Conservation (phyloP, 2,113 vertebrate genomes). For the Lophochroa leadbeateri region DNA sequence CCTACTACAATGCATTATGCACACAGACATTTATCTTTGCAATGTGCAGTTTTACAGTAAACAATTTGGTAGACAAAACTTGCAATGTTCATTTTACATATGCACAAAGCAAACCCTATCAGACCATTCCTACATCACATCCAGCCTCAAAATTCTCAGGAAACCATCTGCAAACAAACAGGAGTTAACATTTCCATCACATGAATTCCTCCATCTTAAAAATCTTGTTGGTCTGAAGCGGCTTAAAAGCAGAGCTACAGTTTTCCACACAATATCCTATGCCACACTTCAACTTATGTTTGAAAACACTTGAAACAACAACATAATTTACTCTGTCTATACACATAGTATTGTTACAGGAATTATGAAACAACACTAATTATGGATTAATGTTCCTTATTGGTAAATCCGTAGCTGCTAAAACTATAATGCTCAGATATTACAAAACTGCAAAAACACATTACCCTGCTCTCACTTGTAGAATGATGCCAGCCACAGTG, state of each 20-base stretch:
- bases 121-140: rapidly evolving
- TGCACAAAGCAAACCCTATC: background rate
- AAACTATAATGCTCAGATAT: background rate
- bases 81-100: rapidly evolving
- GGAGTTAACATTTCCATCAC: background rate
- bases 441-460: background rate
- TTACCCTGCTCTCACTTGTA: background rate
- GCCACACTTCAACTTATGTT: background rate
- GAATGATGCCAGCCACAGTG: background rate
- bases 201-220: background rate
- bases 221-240: background rate
- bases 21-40: background rate
- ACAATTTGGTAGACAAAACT: background rate
- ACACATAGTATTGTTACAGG: background rate
- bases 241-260: background rate
- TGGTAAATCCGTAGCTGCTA: background rate
- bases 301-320: background rate
- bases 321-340: background rate
- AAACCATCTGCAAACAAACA: background rate
- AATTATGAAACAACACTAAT: background rate
- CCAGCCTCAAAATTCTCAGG: background rate
- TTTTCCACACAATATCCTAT: background rate
- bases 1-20: rapidly evolving
- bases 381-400: background rate
- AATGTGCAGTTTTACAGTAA: background rate